Conservation (phyloP, 2,888 invertebrate genomes). For the Nasonia oneida region DNA sequence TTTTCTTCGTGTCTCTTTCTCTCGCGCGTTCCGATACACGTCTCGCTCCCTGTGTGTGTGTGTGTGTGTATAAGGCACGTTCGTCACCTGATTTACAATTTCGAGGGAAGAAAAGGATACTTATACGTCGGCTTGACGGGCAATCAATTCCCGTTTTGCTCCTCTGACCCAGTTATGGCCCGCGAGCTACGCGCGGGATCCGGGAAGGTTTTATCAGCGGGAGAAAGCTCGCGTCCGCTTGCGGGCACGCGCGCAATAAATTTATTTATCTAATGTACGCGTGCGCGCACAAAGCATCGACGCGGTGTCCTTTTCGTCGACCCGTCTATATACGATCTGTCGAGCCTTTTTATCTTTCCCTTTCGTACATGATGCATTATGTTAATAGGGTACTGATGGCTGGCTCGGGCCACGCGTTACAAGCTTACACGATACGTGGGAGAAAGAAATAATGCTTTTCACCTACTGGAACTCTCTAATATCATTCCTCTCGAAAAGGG, state of each 20-base stretch:
- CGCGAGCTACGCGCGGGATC: constrained; percentile 31
- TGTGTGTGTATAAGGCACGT: no score
- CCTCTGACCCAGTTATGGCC: constrained; percentile 54
- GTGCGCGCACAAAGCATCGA: background rate
- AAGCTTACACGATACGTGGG: no score
- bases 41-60: background rate
- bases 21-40: background rate
- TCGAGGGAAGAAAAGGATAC: constrained; percentile 14
- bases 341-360: constrained; percentile 24
- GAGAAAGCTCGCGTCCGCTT: constrained; percentile 36
- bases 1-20: background rate
- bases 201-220: constrained; percentile 52
- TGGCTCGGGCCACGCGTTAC: background rate
- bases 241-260: background rate
- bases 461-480: constrained; percentile 28
- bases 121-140: background rate
- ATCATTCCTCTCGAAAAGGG: background rate
- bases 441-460: constrained; percentile 22
- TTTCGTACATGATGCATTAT: background rate
- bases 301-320: no score
- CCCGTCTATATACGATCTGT: constrained; percentile 23
- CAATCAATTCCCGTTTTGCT: constrained; percentile 42
- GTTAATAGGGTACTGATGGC: background rate
- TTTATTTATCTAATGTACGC: background rate
- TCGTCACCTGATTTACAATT: constrained; percentile 21